Evolutionary conservation across 2,888 invertebrate genomes (phyloP), one percentile per base, ranked within the genome.

Genomic region (Hololepta plana): DNA sequence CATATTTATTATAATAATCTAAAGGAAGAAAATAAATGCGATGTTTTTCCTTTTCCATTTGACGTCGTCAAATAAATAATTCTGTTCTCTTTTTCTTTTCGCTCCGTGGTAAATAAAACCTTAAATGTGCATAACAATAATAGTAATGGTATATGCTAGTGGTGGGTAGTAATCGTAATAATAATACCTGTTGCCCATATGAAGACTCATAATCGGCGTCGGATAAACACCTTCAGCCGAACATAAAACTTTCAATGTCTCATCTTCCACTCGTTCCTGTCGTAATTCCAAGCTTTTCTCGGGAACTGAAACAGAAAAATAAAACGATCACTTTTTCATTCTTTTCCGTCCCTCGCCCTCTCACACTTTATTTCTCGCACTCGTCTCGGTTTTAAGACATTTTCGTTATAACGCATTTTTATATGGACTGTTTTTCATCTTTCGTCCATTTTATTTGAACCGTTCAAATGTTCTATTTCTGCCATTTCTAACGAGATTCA

Each of bases 201-300:
- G 47, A 35, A 70, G 60, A 19, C 48, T 53, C 51, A 69, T 57
- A 21, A 55, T 52, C 1, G 70, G 70, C 38, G 57, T 59, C 1
- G 69, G 69, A 39, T 61, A 70, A 27, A 69, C 54, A 11, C 67
- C 62, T 43, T 67, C 62, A 1, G 64, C 67, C 15, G 49, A 46
- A 41, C 70, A 70, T 31, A 60, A 55, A 30, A 70, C 55, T 30
- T 63, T 65, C 21, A 66, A 61, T 29, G 59, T 45, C 32, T 62
- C 62, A 13, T 59, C 61, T 31, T 60, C 60, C 36, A 57, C 57
- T 39, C 63, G 62, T 42, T 62, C 60, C 38, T 64, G 41, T 27
- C 42, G 39, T 24, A 49, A 34, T 23, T 40, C 38, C 24, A 49
- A 39, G 29, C 41, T 42, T 33, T 44, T 47, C 35, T 46, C 47